These are phyloP conservation scores for Xanthia togata DNA, from an alignment of 2,888 invertebrate species.

Conservation along the genomic window DNA sequence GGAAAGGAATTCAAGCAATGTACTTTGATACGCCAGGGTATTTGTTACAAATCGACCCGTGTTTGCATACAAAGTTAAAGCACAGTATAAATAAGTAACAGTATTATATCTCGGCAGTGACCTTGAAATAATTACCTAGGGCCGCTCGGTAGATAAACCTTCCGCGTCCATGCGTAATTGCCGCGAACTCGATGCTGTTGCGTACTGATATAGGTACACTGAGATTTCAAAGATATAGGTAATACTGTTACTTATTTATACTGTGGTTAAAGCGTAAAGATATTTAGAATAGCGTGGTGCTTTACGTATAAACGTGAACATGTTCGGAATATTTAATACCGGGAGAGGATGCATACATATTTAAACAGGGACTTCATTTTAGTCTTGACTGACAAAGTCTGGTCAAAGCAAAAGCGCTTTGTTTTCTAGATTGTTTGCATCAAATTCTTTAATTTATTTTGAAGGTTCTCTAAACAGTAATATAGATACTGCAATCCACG, in stretches of 20 bases:
- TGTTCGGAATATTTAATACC: slow-evolving; percentile 56
- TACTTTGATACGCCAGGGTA: slow-evolving; percentile 34
- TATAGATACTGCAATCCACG: too few species aligned
- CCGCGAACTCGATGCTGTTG: too few species aligned
- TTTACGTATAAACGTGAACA: slow-evolving; percentile 42
- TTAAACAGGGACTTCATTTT: slow-evolving; percentile 47
- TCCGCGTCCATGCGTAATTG: too few species aligned
- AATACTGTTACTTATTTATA: too few species aligned
- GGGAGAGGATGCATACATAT: slow-evolving; percentile 50
- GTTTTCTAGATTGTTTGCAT: slow-evolving; percentile 20
- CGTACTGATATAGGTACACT: too few species aligned
- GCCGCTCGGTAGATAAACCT: too few species aligned
- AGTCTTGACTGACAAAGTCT: slow-evolving; percentile 7
- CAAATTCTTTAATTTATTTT: not conserved
- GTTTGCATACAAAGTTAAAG: slow-evolving; percentile 50
- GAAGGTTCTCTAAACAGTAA: not conserved
- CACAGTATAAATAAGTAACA: not conserved
- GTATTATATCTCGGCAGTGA: too few species aligned
- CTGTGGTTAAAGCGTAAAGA: slow-evolving; percentile 28
- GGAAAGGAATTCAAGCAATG: slow-evolving; percentile 45
- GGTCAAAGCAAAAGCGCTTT: slow-evolving; percentile 22
- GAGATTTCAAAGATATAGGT: too few species aligned
- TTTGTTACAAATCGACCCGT: slow-evolving; percentile 47
- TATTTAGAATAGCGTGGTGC: slow-evolving; percentile 48
- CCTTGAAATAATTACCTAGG: too few species aligned